phyloP scores from a whole-genome alignment of 2,113 vertebrate species.

The Scytalopus superciliaris region DNA sequence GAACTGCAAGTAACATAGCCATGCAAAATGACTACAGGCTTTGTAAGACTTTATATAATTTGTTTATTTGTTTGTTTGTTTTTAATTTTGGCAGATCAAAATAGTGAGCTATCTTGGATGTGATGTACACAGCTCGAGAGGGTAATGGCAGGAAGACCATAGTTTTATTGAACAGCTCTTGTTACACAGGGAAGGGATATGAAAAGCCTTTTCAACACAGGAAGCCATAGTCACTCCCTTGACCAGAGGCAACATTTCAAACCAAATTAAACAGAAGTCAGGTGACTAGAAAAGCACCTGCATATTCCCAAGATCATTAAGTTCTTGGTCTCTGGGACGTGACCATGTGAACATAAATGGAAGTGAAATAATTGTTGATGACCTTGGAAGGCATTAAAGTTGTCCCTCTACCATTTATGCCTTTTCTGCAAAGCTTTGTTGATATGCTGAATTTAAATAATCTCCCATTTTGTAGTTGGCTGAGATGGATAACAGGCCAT shows the following conservation, averaged over 20 bases:
- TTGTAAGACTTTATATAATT: not conserved
- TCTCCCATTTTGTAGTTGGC: not conserved
- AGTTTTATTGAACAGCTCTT: constrained; percentile 8
- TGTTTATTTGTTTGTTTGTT: not conserved
- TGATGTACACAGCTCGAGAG: not conserved
- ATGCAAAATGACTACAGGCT: not conserved
- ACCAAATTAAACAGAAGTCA: constrained; percentile 47
- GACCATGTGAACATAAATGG: not conserved
- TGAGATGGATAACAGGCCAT: not conserved
- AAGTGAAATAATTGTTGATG: not conserved
- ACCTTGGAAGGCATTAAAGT: not conserved
- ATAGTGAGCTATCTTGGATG: not conserved
- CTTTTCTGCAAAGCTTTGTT: not conserved
- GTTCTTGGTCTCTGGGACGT: not conserved
- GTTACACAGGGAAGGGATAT: constrained; percentile 10
- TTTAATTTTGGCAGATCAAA: not conserved
- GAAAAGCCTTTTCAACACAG: constrained; percentile 43
- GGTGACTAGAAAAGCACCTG: constrained; percentile 23
- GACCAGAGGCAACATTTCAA: constrained; percentile 32
- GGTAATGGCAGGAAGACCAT: not conserved
- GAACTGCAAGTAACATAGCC: not conserved
- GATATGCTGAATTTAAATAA: not conserved
- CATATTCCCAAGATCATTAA: not conserved
- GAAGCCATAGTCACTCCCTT: not conserved
- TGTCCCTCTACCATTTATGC: not conserved